phyloP scores from a whole-genome alignment of 2,888 invertebrate genomes.

The Apodemia duryi region DNA sequence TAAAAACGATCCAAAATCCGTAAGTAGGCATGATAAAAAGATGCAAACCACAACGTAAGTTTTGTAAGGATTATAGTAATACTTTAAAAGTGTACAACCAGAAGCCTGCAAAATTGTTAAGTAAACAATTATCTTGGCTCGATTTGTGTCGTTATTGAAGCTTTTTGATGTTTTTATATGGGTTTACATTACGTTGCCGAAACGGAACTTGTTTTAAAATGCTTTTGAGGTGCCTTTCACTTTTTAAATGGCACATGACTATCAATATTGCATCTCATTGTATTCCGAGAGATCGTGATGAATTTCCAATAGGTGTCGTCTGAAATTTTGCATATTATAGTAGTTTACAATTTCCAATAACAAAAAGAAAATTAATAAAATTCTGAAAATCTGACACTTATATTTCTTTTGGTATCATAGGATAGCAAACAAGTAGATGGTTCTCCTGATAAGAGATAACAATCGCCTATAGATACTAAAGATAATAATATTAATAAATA shows the following conservation, averaged over 20 bases:
- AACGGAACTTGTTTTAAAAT: conserved; percentile 42
- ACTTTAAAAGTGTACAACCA: neutral
- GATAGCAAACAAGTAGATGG: too few relatives aligned
- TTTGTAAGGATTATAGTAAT: neutral
- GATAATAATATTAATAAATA: too few relatives aligned
- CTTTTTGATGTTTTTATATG: conserved; percentile 20
- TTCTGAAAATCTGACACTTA: too few relatives aligned
- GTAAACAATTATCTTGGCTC: conserved; percentile 10
- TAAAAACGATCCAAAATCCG: neutral
- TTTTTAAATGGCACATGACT: conserved; percentile 34
- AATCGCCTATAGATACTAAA: too few relatives aligned
- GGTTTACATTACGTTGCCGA: conserved; percentile 32
- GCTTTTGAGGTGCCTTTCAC: conserved; percentile 40
- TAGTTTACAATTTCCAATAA: too few relatives aligned
- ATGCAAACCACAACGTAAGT: neutral
- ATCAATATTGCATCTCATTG: conserved; percentile 29
- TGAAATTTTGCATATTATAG: neutral
- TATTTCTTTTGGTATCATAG: too few relatives aligned
- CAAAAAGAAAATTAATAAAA: too few relatives aligned
- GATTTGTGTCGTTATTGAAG: conserved; percentile 8
- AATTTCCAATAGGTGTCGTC: neutral
- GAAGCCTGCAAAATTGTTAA: neutral
- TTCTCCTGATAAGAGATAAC: too few relatives aligned
- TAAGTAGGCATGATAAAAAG: neutral
- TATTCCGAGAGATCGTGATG: conserved; percentile 1